Evolutionary conservation across 2,888 invertebrate species (phyloP).

Genomic region (Pseudoips prasinana): DNA sequence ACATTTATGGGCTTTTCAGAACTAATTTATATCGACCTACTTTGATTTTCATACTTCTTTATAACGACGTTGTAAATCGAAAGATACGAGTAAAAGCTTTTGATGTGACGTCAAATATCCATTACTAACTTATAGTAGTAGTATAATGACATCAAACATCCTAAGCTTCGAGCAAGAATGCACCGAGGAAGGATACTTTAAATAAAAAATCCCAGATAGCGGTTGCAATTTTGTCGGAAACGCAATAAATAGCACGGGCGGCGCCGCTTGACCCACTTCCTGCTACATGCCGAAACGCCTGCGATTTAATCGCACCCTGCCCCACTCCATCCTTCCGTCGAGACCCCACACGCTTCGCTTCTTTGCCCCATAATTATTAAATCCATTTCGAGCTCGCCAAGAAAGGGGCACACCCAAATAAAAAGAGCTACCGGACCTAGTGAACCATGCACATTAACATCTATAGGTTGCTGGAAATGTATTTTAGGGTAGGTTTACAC

Average conservation of each 20-base stretch:
- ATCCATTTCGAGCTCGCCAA: conserved; percentile 65
- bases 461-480: conserved; percentile 23
- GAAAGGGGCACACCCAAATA: conserved; percentile 57
- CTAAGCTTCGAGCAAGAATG: conserved; percentile 11
- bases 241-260: conserved; percentile 76
- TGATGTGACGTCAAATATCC: too few relatives aligned
- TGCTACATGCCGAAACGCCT: conserved; percentile 78
- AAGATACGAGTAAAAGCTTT: too few relatives aligned
- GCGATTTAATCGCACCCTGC: conserved; percentile 76
- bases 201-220: conserved; percentile 48
- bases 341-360: conserved; percentile 71
- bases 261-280: conserved; percentile 79
- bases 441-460: conserved; percentile 35
- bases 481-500: conserved; percentile 18
- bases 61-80: conserved; percentile 3
- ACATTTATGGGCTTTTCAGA: conserved; percentile 26
- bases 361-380: conserved; percentile 75
- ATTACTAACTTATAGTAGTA: background rate
- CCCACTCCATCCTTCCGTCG: conserved; percentile 67
- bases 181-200: conserved; percentile 28
- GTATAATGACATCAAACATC: conserved; percentile 9
- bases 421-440: conserved; percentile 34
- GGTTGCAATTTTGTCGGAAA: conserved; percentile 73
- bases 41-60: conserved; percentile 17
- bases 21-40: conserved; percentile 37